These are phyloP conservation scores for Mizuhopecten yessoensis DNA, from an alignment of 1,140 invertebrate species.

Conservation along the genomic window DNA sequence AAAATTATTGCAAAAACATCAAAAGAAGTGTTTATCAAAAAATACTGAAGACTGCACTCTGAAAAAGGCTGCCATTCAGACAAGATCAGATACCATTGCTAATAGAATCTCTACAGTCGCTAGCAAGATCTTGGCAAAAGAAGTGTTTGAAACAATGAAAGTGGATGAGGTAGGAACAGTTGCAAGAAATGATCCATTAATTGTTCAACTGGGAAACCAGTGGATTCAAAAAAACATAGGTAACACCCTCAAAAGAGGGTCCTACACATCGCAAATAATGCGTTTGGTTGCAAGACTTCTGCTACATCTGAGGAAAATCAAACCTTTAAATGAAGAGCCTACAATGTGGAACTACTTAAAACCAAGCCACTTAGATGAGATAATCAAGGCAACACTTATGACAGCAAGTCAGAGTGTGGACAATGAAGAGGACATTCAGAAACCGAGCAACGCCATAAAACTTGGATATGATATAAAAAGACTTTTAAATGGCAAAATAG, in stretches of 20 bases:
- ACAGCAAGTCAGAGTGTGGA: background rate
- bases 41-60: no score
- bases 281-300: constrained; percentile 49
- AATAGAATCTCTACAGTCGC: background rate
- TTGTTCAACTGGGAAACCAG: constrained; percentile 56
- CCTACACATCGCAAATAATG: constrained; percentile 55
- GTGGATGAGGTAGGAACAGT: constrained; percentile 46
- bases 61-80: no score
- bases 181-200: constrained; percentile 49
- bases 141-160: constrained; percentile 52
- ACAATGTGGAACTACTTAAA: constrained; percentile 22
- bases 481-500: background rate
- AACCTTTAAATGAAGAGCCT: background rate
- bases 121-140: constrained; percentile 46
- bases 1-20: no score
- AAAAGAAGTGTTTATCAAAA: no score
- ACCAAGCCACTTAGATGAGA: background rate
- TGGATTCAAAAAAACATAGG: constrained; percentile 56
- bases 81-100: no score
- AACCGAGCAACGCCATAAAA: constrained; percentile 31
- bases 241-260: constrained; percentile 52
- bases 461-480: constrained; percentile 36
- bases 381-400: constrained; percentile 7
- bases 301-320: constrained; percentile 47
- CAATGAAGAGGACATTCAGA: background rate